Evolutionary conservation across 2,888 invertebrate genomes (phyloP).

Genomic region (Synanthedon tipuliformis): DNA sequence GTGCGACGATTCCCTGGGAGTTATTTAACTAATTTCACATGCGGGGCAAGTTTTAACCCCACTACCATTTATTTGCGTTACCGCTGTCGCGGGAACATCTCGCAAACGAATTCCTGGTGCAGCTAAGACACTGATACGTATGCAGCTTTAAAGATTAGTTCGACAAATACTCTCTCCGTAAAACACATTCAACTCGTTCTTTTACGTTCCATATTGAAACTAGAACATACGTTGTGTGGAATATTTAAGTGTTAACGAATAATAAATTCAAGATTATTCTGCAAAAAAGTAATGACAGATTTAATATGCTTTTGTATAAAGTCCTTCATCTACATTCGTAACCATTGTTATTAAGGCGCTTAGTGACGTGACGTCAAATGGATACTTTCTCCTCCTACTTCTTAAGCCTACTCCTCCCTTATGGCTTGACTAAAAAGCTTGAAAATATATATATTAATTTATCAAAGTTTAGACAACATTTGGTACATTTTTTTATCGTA

Average conservation of each 20-base stretch:
- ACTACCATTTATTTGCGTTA: slow-evolving; percentile 48
- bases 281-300: background rate
- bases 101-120: slow-evolving; percentile 19
- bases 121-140: slow-evolving; percentile 16
- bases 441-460: no score
- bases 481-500: no score
- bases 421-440: no score
- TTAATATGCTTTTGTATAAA: no score
- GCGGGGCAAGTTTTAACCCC: slow-evolving; percentile 55
- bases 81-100: slow-evolving; percentile 23
- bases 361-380: no score
- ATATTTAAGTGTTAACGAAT: background rate
- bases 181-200: slow-evolving; percentile 17
- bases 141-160: slow-evolving; percentile 34
- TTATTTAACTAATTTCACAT: slow-evolving; percentile 62
- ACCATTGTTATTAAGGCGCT: no score
- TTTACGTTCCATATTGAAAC: background rate
- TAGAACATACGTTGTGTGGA: background rate
- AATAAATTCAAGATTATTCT: background rate
- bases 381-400: no score
- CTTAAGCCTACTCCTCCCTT: no score
- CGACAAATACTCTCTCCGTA: slow-evolving; percentile 24
- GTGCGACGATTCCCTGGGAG: slow-evolving; percentile 43
- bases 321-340: no score
- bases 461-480: no score